Conservation (phyloP, 1,140 invertebrate species). For the Dinoponera quadriceps region DNA sequence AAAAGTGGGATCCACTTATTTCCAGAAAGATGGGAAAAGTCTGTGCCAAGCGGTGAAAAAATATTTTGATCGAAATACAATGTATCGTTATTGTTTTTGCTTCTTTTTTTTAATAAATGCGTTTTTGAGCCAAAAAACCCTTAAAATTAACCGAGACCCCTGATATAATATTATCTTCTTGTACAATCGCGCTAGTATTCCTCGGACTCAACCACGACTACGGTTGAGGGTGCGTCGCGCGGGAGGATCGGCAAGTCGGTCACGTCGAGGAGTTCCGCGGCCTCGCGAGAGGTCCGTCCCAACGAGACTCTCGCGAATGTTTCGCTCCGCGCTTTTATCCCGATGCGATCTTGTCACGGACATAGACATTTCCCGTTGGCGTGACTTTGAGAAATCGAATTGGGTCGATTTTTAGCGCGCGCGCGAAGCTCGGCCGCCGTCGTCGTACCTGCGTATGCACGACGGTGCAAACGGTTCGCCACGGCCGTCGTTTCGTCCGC, state of each 20-base stretch:
- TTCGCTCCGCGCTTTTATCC: conserved; percentile 4
- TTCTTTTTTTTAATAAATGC: too few relatives aligned
- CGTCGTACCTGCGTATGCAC: background rate
- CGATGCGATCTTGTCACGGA: conserved; percentile 1
- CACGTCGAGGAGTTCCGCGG: background rate
- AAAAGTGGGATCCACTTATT: too few relatives aligned
- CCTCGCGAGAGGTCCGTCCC: background rate
- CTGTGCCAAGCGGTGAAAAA: too few relatives aligned
- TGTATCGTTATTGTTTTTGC: too few relatives aligned
- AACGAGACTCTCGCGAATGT: conserved; percentile 10
- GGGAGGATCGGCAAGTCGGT: background rate
- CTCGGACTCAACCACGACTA: background rate
- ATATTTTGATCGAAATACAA: too few relatives aligned
- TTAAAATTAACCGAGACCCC: too few relatives aligned
- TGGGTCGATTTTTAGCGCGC: conserved; percentile 20
- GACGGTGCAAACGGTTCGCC: conserved; percentile 14
- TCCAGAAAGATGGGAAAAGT: too few relatives aligned
- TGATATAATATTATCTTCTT: too few relatives aligned
- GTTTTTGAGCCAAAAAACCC: too few relatives aligned
- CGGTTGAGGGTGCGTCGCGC: background rate
- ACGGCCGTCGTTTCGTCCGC: background rate
- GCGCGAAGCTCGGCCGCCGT: conserved; percentile 5
- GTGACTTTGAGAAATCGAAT: conserved; percentile 36
- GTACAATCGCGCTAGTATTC: too few relatives aligned
- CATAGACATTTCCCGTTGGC: conserved; percentile 25